Base-by-base conservation (phyloP, 1,140 invertebrate genomes). In the Diprion similis region DNA sequence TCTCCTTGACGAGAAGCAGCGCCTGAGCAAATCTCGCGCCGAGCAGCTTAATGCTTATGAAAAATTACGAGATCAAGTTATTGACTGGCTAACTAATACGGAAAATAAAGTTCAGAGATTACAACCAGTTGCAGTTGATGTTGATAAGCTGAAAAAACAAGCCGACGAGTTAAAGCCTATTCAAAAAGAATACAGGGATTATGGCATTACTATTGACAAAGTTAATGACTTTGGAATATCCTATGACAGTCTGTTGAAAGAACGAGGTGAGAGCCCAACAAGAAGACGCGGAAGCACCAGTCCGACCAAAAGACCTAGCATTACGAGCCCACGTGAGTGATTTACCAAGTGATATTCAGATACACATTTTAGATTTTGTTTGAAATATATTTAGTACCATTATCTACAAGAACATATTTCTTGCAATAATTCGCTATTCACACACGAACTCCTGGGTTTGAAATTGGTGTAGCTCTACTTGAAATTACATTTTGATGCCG, bases 1-100 rank as follows among this genome's bases (percentile, higher is more conserved):
- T 66, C 84, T 94, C 0, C 88, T 98, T 8, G 94, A 95, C 76
- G 96, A 98, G 79, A 95, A 95, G 78, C 92, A 94, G 76, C 92
- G 94, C 80, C 88, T 97, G 46, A 94, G 94, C 6, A 94, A 94
- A 80, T 92, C 94, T 64, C 91, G 95, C 46, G 92, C 95, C 4
- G 95, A 98, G 82, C 94, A 97, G 76, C 90, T 95, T 24, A 91
- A 91, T 73, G 93, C 95, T 19, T 98, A 97, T 82, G 96, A 98
- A 80, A 91, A 91, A 17, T 88, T 97, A 9, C 92, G 94, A 76
- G 92, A 94, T 76, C 94, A 97, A 83, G 94, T 98, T 1, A 82
- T 95, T 1, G 93, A 94, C 51, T 98, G 97, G 97, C 89, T 99
- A 13, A 92, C 90, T 13, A 90, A 87, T 8, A 96, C 94, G 78